These are phyloP conservation scores for Scaptomyza graminum DNA, from an alignment of 1,140 invertebrate genomes.

Conservation along the genomic window DNA sequence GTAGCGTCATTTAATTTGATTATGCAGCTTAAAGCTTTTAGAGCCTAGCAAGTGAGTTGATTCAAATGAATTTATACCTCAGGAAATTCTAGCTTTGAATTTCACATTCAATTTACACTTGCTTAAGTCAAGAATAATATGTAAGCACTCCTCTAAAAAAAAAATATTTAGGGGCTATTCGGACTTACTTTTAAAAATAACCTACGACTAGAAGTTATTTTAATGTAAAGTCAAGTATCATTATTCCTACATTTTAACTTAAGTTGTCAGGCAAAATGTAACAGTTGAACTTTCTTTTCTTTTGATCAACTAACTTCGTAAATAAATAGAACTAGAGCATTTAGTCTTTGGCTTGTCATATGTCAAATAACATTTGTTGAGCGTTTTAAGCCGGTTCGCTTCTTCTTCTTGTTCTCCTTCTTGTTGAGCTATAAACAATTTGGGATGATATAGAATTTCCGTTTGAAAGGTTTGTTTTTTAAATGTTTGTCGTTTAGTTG, in stretches of 20 bases:
- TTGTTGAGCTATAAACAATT: constrained; percentile 60
- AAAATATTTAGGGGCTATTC: too few relatives aligned
- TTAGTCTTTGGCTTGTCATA: constrained; percentile 4
- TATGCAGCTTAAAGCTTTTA: background rate
- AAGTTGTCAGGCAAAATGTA: background rate
- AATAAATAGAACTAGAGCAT: constrained; percentile 10
- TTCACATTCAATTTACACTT: too few relatives aligned
- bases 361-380: constrained; percentile 12
- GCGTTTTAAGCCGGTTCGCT: constrained; percentile 14
- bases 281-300: background rate
- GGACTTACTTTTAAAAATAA: too few relatives aligned
- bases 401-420: constrained; percentile 12
- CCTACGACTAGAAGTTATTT: too few relatives aligned
- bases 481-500: constrained; percentile 56
- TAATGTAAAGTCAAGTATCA: too few relatives aligned
- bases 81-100: too few relatives aligned
- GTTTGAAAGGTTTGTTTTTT: constrained; percentile 61
- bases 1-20: background rate
- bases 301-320: background rate
- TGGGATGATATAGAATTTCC: constrained; percentile 72
- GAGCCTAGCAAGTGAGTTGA: too few relatives aligned
- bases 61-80: too few relatives aligned
- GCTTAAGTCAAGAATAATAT: too few relatives aligned
- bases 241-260: background rate
- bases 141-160: too few relatives aligned